These are phyloP conservation scores for Macroglossus sobrinus DNA, from an alignment of 2,113 vertebrate species.

Conservation along the genomic window DNA sequence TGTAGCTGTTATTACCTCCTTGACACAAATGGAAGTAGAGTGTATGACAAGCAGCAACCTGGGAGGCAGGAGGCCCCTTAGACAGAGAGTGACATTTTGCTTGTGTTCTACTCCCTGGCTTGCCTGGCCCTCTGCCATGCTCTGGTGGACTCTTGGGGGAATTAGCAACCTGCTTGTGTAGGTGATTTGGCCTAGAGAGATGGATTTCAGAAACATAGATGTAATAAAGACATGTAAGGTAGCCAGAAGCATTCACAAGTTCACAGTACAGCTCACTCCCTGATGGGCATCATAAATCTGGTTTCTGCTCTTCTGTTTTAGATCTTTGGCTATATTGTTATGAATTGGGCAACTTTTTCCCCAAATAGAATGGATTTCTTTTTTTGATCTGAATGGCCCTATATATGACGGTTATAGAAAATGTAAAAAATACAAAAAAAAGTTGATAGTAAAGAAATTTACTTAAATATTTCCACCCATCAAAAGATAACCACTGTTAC, in stretches of 20 bases:
- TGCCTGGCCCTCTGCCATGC: neutral
- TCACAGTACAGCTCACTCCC: neutral
- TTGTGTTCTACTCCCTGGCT: neutral
- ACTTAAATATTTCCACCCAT: neutral
- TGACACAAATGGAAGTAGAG: constrained; percentile 4
- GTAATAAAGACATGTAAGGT: neutral
- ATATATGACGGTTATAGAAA: neutral
- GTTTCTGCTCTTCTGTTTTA: neutral
- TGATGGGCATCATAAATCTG: neutral
- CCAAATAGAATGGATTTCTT: neutral
- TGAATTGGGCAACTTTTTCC: neutral
- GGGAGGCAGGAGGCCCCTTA: neutral
- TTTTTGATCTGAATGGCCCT: neutral
- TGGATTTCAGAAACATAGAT: neutral
- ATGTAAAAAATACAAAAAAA: neutral
- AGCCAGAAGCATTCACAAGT: neutral
- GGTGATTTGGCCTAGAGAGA: neutral
- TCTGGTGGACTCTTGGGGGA: neutral
- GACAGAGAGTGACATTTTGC: neutral
- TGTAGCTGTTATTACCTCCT: neutral
- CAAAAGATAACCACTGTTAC: neutral
- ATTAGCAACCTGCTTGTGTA: neutral
- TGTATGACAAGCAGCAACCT: neutral
- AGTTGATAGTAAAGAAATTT: neutral
- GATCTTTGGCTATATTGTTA: neutral